Evolutionary conservation across 2,888 invertebrate species (phyloP), one percentile per base, ranked within the genome.

Genomic region (Drosophila paracracens): DNA sequence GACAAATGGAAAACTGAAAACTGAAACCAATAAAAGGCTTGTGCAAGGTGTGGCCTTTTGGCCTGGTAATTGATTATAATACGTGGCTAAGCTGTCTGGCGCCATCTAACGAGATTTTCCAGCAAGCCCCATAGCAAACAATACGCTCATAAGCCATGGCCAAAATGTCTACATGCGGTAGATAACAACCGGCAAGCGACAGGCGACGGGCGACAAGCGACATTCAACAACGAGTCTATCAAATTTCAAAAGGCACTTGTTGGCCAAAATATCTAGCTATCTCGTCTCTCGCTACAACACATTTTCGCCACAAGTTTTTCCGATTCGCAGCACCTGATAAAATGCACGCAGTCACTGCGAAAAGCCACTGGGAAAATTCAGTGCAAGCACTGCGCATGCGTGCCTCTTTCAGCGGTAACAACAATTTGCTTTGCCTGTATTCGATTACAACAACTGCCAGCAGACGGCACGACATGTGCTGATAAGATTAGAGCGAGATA

Each of bases 191-290:
- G 58, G 62, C 75, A 70, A 4, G 33, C 33, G 33, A 33, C 33
- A 74, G 61, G 46, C 54, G 60, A 58, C 65, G 58, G 25, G 56
- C 66, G 63, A 66, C 78, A 76, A 53, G 63, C 53, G 48, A 65
- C 76, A 70, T 36, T 50, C 38, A 56, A 54, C 72, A 76, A 79
- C 80, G 70, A 74, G 80, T 88, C 82, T 86, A 86, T 86, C 85
- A 86, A 88, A 86, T 86, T 86, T 88, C 85, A 78, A 72, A 46
- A 80, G 78, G 72, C 83, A 83, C 86, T 82, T 86, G 82, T 69
- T 77, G 69, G 61, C 52, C 80, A 67, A 66, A 65, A 60, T 73
- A 57, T 33, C 21, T 57, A 16, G 31, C 21, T 46, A 16, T 31
- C 57, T 25, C 16, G 71, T 71, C 64, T 16, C 33, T 36, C 56